Evolutionary conservation across 2,797 vertebrate genomes (phyloP).

Genomic region (Botia kubotai): DNA sequence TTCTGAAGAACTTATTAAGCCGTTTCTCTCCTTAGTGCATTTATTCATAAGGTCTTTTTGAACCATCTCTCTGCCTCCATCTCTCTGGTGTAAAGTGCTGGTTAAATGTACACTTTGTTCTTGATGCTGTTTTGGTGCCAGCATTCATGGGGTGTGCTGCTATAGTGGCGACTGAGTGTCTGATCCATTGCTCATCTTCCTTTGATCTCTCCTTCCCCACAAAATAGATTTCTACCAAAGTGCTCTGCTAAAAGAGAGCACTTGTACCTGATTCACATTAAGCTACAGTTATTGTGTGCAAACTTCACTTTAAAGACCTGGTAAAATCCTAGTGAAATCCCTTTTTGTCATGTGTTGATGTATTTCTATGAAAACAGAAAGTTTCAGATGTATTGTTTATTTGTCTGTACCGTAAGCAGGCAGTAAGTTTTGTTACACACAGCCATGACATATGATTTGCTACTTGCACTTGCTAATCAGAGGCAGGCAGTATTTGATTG

Average conservation of each 20-base stretch:
- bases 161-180: constrained; percentile 60
- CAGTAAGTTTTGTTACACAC: neutral
- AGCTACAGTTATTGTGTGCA: constrained; percentile 20
- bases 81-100: constrained; percentile 51
- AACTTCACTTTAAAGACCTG: constrained; percentile 23
- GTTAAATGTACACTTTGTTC: constrained; percentile 64
- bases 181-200: constrained; percentile 61
- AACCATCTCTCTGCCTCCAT: neutral
- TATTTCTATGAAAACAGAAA: neutral
- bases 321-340: neutral
- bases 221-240: constrained; percentile 61
- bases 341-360: neutral
- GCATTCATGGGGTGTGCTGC: constrained; percentile 55
- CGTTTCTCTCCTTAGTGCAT: constrained; percentile 42
- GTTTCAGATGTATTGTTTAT: neutral
- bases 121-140: constrained; percentile 55
- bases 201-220: constrained; percentile 66
- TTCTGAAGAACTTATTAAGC: constrained; percentile 38
- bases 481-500: no score
- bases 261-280: constrained; percentile 40
- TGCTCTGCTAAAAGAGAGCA: constrained; percentile 49
- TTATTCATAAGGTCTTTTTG: constrained; percentile 44
- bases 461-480: no score
- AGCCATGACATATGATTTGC: no score
- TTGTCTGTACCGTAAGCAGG: neutral